Conservation (phyloP, 1,140 invertebrate species). For the Drosophila erecta region DNA sequence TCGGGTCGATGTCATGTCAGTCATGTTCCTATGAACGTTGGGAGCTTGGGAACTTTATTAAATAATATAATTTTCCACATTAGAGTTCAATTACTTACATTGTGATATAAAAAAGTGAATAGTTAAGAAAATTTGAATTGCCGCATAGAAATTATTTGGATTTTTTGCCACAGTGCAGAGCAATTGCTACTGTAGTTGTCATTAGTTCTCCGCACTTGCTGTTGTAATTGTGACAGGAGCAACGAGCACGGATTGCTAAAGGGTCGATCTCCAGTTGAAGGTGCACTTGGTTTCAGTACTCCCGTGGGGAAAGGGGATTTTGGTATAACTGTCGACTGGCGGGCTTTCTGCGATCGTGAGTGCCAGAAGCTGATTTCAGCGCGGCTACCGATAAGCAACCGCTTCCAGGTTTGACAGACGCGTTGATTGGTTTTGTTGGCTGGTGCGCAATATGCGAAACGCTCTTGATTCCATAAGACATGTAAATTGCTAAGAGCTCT, state of each 20-base stretch:
- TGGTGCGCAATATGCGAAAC: conserved; percentile 19
- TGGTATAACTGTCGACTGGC: conserved; percentile 6
- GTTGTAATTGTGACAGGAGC: conserved; percentile 82
- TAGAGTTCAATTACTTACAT: no score
- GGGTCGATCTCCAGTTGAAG: conserved; percentile 44
- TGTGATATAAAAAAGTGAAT: no score
- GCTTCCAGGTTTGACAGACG: conserved; percentile 65
- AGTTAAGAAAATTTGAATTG: no score
- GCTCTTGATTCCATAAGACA: conserved; percentile 60
- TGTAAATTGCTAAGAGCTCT: conserved; percentile 76
- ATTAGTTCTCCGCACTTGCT: conserved; percentile 79
- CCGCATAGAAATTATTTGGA: no score
- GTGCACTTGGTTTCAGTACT: conserved; percentile 27
- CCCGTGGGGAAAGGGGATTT: background rate
- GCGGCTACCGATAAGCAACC: conserved; percentile 78
- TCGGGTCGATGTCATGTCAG: no score
- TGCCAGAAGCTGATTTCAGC: conserved; percentile 83
- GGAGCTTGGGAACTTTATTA: no score
- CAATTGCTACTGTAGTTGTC: conserved; percentile 70
- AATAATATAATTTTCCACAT: no score
- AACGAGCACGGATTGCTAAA: conserved; percentile 77
- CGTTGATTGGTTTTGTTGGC: conserved; percentile 83
- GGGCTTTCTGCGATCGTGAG: conserved; percentile 68
- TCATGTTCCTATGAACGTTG: no score
- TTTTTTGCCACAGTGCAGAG: conserved; percentile 32